phyloP scores from a whole-genome alignment of 2,797 vertebrate species.

The Gobio occitaniae region DNA sequence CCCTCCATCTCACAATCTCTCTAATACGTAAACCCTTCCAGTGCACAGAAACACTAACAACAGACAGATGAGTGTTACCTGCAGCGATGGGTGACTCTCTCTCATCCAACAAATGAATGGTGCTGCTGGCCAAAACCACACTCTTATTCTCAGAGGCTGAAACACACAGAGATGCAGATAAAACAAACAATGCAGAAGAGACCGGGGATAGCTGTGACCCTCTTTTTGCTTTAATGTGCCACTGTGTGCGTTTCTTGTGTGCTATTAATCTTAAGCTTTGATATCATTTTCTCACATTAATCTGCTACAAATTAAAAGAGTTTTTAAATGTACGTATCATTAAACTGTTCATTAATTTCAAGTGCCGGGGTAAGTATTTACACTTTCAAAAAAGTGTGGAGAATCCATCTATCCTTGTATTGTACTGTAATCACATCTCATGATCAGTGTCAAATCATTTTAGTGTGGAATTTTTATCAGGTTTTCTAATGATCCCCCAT shows the following conservation, averaged over 20 bases:
- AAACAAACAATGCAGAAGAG: not conserved
- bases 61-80: slow-evolving; percentile 74
- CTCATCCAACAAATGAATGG: slow-evolving; percentile 95
- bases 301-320: not conserved
- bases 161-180: slow-evolving; percentile 24
- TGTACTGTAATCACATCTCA: not conserved
- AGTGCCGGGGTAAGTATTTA: not conserved
- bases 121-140: slow-evolving; percentile 94
- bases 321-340: not conserved
- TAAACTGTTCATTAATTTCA: too few species aligned
- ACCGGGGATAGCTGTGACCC: not conserved
- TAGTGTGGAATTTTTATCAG: too few species aligned
- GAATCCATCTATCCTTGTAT: not conserved
- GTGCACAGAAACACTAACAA: not conserved
- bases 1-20: not conserved
- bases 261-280: not conserved
- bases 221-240: not conserved
- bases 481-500: too few species aligned
- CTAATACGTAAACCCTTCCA: too few species aligned
- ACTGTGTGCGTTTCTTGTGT: not conserved
- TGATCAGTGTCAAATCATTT: not conserved
- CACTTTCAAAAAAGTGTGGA: not conserved
- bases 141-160: slow-evolving; percentile 92
- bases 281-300: not conserved
- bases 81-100: slow-evolving; percentile 97